Conservation (phyloP, 2,888 invertebrate species). For the Chirona hameri region DNA sequence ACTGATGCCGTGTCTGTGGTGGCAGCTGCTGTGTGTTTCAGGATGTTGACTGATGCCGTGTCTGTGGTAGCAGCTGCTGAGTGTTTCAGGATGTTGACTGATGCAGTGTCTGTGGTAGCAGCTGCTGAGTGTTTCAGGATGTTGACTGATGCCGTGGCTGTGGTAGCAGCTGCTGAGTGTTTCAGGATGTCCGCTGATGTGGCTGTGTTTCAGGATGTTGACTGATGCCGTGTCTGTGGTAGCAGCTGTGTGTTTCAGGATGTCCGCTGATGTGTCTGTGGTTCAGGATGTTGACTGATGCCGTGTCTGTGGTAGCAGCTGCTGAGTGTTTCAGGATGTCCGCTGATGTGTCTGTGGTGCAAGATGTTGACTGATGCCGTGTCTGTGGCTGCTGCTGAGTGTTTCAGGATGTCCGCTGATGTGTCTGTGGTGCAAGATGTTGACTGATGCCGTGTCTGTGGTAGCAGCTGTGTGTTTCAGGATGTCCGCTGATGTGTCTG, state of each 20-base stretch:
- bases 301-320: neutral
- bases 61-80: too few species aligned
- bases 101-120: too few species aligned
- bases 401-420: neutral
- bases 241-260: neutral
- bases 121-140: too few species aligned
- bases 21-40: neutral
- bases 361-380: slow-evolving; percentile 55
- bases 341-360: slow-evolving; percentile 12
- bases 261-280: neutral
- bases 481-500: slow-evolving; percentile 54
- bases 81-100: slow-evolving; percentile 57
- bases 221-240: neutral
- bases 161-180: neutral
- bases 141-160: too few species aligned
- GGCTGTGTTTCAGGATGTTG: slow-evolving; percentile 55
- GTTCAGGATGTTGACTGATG: slow-evolving; percentile 55
- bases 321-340: neutral
- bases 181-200: neutral
- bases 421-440: too few species aligned
- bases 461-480: slow-evolving; percentile 48
- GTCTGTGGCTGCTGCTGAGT: neutral
- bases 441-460: too few species aligned
- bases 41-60: neutral
- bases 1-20: neutral